These are phyloP conservation scores for Platycheirus albimanus DNA, from an alignment of 2,888 invertebrate species.

Conservation along the genomic window DNA sequence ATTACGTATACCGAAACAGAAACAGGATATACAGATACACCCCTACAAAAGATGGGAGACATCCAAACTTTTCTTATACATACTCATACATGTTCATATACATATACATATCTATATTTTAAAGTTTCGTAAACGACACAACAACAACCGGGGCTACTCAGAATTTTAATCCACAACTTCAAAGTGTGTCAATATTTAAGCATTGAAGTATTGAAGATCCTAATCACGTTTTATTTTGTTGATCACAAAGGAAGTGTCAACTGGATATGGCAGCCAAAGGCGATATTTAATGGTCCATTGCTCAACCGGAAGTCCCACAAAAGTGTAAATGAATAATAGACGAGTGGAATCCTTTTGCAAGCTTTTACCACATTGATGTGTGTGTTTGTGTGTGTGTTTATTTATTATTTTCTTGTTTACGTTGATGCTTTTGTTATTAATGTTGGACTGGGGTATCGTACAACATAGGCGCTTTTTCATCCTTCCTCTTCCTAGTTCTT, in stretches of 20 bases:
- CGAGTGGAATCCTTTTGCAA: slow-evolving; percentile 34
- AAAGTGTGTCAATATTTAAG: slow-evolving; percentile 32
- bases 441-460: slow-evolving; percentile 37
- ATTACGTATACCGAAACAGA: neutral
- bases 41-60: slow-evolving; percentile 3
- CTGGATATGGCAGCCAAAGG: slow-evolving; percentile 13
- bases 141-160: neutral
- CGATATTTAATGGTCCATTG: slow-evolving; percentile 14
- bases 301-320: slow-evolving; percentile 40
- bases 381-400: slow-evolving; percentile 54
- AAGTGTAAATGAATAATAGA: slow-evolving; percentile 64
- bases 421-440: slow-evolving; percentile 61
- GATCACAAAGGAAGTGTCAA: neutral
- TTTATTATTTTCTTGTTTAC: slow-evolving; percentile 66
- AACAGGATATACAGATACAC: neutral
- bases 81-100: neutral
- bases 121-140: no score
- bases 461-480: slow-evolving; percentile 28
- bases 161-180: slow-evolving; percentile 13
- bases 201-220: slow-evolving; percentile 41
- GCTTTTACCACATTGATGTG: slow-evolving; percentile 41
- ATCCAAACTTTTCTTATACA: slow-evolving; percentile 39
- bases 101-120: neutral
- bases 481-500: slow-evolving; percentile 1
- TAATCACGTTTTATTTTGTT: slow-evolving; percentile 34